phyloP scores from a whole-genome alignment of 2,113 vertebrate species.

The Zootoca vivipara region DNA sequence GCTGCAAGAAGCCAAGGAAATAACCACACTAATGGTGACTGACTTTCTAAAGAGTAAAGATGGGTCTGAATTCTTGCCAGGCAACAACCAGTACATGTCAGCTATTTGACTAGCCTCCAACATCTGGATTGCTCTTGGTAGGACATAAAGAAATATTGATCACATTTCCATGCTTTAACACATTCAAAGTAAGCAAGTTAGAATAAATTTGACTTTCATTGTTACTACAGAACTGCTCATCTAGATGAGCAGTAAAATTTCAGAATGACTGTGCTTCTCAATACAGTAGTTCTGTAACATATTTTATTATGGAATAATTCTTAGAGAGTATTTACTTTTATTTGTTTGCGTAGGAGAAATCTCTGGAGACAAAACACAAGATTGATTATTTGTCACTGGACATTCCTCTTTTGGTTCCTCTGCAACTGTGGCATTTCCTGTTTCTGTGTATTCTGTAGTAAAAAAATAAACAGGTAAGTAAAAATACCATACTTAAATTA shows the following conservation, averaged over 20 bases:
- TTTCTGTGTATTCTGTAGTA: slow-evolving; percentile 87
- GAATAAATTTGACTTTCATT: not conserved
- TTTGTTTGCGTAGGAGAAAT: slow-evolving; percentile 86
- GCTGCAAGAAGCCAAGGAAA: too few species aligned
- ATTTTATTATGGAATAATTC: slow-evolving; percentile 17
- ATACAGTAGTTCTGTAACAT: slow-evolving; percentile 16
- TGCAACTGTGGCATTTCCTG: slow-evolving; percentile 77
- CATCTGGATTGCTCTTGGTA: not conserved
- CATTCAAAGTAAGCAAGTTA: not conserved
- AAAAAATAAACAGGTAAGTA: slow-evolving; percentile 45
- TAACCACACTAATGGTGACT: too few species aligned
- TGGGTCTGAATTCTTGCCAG: too few species aligned
- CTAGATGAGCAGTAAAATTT: not conserved
- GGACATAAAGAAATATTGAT: not conserved
- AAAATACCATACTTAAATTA: slow-evolving; percentile 50
- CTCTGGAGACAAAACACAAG: slow-evolving; percentile 82
- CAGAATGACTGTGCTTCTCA: not conserved
- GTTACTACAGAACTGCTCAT: not conserved
- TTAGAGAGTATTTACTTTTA: slow-evolving; percentile 84
- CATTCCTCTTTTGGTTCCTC: slow-evolving; percentile 84
- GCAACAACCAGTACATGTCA: not conserved
- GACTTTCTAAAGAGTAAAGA: too few species aligned
- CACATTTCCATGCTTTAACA: not conserved
- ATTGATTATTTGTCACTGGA: slow-evolving; percentile 79
- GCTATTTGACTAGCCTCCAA: not conserved